Conservation (phyloP, 2,797 vertebrate species). For the Hippoglossus hippoglossus region DNA sequence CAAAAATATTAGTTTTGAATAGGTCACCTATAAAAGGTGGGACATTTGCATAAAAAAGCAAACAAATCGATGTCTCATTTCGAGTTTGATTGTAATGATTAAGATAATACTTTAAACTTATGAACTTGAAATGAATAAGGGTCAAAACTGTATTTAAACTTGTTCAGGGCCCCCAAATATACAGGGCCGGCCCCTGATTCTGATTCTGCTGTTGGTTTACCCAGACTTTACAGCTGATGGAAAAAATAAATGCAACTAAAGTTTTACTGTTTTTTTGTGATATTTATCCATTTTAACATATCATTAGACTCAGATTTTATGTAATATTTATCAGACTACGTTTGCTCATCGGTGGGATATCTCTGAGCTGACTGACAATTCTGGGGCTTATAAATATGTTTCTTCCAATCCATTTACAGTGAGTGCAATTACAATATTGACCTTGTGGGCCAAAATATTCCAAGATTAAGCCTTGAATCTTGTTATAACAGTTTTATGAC, state of each 20-base stretch:
- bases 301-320: not conserved
- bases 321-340: not conserved
- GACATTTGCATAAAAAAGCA: no score
- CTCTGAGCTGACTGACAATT: not conserved
- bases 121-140: no score
- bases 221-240: not conserved
- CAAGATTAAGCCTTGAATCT: not conserved
- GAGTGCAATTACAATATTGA: not conserved
- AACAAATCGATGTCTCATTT: no score
- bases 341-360: not conserved
- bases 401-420: not conserved
- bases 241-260: not conserved
- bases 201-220: not conserved
- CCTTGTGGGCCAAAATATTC: not conserved
- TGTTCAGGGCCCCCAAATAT: no score
- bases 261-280: not conserved
- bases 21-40: no score
- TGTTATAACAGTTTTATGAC: not conserved
- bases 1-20: no score
- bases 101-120: no score
- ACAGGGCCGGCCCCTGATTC: no score
- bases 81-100: no score
- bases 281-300: not conserved
- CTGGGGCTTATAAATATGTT: not conserved
- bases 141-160: no score